Percentiles rank a stretch among this genome's conserved stretches.
Conservation (phyloP, 2,113 vertebrate genomes). For the Hemicordylus capensis region DNA sequence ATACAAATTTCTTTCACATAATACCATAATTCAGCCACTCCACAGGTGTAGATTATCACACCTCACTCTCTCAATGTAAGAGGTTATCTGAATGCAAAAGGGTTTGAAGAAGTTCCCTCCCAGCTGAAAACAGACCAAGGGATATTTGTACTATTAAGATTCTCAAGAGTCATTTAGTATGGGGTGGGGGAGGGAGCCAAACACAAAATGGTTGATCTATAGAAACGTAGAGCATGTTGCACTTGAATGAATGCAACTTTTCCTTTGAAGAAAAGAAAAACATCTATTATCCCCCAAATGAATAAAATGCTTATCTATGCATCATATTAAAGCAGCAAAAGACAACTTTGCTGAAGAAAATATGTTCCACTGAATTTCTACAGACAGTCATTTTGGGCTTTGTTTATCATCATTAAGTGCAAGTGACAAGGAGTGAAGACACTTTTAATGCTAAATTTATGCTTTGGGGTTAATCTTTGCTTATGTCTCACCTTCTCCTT, state of each 20-base stretch:
- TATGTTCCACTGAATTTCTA: not conserved
- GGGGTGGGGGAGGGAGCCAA: not conserved
- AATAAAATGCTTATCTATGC: not conserved
- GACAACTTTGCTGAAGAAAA: not conserved
- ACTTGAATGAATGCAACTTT: not conserved
- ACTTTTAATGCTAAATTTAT: conserved; percentile 2
- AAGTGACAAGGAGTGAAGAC: not conserved
- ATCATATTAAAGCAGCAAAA: not conserved
- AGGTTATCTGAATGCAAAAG: not conserved
- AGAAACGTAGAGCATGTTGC: conserved; percentile 2
- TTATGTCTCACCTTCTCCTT: not conserved
- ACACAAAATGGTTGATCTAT: conserved; percentile 12
- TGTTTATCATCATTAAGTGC: conserved; percentile 12
- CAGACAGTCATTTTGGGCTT: not conserved
- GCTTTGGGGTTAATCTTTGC: not conserved
- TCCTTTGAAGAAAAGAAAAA: not conserved
- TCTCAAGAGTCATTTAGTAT: not conserved
- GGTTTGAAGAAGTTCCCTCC: conserved; percentile 4
- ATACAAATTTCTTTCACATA: not conserved
- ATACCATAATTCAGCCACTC: not conserved
- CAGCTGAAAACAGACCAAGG: not conserved
- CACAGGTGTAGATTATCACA: not conserved
- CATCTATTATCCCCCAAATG: not conserved
- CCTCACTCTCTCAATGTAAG: not conserved
- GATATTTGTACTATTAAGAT: not conserved